Evolutionary conservation across 2,797 vertebrate genomes (phyloP).

Genomic region (Enteromius radiatus): DNA sequence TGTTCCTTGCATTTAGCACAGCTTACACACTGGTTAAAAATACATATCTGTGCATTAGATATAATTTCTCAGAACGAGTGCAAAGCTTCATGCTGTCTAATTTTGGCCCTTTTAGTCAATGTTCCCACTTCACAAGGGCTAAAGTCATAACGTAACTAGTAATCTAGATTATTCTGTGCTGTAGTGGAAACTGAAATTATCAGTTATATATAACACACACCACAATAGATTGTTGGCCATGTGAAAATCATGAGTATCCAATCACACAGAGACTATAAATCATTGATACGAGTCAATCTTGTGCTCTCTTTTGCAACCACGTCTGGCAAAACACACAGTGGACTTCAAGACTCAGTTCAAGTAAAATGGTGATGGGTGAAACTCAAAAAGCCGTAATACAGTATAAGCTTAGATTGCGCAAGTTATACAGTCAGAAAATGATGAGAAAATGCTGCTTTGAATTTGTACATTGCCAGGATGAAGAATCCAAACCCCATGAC

Average conservation of each 20-base stretch:
- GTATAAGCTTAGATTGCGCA: neutral
- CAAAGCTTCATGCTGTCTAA: slow-evolving; percentile 30
- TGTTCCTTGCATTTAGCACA: neutral
- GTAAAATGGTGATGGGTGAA: slow-evolving; percentile 19
- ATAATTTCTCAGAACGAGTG: slow-evolving; percentile 28
- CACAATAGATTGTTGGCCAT: slow-evolving; percentile 50
- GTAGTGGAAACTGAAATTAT: slow-evolving; percentile 53
- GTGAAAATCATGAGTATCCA: slow-evolving; percentile 42
- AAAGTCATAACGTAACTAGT: slow-evolving; percentile 44
- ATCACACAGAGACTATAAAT: slow-evolving; percentile 47
- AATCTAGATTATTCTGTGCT: slow-evolving; percentile 58
- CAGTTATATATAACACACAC: slow-evolving; percentile 46
- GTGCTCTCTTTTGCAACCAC: slow-evolving; percentile 16
- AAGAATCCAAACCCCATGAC: slow-evolving; percentile 73
- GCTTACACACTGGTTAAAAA: slow-evolving; percentile 11
- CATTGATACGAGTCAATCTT: slow-evolving; percentile 39
- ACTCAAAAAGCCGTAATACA: slow-evolving; percentile 3
- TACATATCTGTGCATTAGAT: slow-evolving; percentile 31
- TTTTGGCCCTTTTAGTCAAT: slow-evolving; percentile 56
- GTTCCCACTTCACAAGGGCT: slow-evolving; percentile 49
- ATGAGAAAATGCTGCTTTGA: slow-evolving; percentile 45
- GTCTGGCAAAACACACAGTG: slow-evolving; percentile 29
- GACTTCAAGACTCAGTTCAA: slow-evolving; percentile 28
- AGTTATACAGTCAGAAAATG: slow-evolving; percentile 23
- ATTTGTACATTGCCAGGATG: slow-evolving; percentile 58